A percentile compares a stretch with the other conserved stretches of the same genome.
Conservation (phyloP, 2,113 vertebrate genomes). For the Craseonycteris thonglongyai region DNA sequence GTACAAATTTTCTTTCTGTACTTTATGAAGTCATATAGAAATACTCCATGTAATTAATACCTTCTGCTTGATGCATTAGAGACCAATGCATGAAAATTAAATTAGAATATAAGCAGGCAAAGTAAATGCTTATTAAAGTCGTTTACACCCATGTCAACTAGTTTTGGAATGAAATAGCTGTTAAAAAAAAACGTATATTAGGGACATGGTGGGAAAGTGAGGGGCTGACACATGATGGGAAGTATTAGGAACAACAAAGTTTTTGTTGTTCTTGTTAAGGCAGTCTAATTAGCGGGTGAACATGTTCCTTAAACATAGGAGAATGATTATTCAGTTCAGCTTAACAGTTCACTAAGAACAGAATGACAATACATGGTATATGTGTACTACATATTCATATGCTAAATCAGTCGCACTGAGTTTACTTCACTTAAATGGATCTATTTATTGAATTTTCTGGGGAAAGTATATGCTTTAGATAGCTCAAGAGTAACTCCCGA, state of each 20-base stretch:
- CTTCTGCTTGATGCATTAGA: neutral
- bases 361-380: neutral
- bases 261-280: neutral
- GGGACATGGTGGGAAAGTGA: accelerated
- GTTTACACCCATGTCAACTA: neutral
- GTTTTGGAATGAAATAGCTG: neutral
- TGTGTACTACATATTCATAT: neutral
- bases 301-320: neutral
- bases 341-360: neutral
- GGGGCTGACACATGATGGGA: neutral
- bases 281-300: neutral
- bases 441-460: neutral
- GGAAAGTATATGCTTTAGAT: neutral
- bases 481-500: neutral
- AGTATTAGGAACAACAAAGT: neutral
- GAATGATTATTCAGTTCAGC: neutral
- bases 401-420: neutral
- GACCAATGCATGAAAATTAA: neutral
- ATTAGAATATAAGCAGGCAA: neutral
- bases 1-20: neutral
- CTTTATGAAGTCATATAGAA: neutral
- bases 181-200: neutral
- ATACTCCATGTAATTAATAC: neutral
- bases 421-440: neutral
- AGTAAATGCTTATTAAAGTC: neutral